These are phyloP conservation scores for Mallotus villosus DNA, from an alignment of 2,797 vertebrate genomes.

Conservation along the genomic window DNA sequence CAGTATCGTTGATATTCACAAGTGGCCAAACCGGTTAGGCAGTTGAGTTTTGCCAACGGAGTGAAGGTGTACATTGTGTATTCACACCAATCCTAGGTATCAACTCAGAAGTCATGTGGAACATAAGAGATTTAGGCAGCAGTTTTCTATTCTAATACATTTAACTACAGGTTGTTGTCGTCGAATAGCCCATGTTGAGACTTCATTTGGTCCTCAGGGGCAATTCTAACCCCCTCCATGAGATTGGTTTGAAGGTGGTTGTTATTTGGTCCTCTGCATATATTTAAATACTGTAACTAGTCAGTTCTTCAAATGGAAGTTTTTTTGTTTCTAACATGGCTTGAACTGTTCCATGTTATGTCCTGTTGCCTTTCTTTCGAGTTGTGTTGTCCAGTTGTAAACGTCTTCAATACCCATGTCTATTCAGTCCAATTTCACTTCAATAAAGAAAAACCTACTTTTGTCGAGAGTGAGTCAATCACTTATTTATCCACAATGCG, in stretches of 20 bases:
- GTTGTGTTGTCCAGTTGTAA: slow-evolving; percentile 34
- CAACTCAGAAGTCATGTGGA: not conserved
- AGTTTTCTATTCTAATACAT: slow-evolving; percentile 1
- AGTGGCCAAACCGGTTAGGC: slow-evolving; percentile 7
- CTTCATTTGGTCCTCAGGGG: slow-evolving; percentile 38
- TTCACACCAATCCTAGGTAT: slow-evolving; percentile 12
- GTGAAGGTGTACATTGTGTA: not conserved
- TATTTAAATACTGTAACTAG: slow-evolving; percentile 51
- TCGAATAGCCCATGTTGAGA: slow-evolving; percentile 19
- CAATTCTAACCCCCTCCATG: slow-evolving; percentile 22
- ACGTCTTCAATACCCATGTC: slow-evolving; percentile 52
- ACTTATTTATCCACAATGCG: too few relatives aligned
- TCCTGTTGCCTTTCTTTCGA: slow-evolving; percentile 65
- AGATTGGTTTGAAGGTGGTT: slow-evolving; percentile 39
- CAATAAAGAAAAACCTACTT: slow-evolving; percentile 58
- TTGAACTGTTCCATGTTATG: slow-evolving; percentile 42
- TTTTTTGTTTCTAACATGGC: slow-evolving; percentile 29
- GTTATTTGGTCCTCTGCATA: slow-evolving; percentile 34
- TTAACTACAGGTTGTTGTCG: slow-evolving; percentile 3
- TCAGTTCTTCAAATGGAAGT: slow-evolving; percentile 24
- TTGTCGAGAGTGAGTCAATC: not conserved
- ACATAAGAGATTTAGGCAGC: not conserved
- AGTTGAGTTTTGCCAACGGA: not conserved
- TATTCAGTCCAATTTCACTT: slow-evolving; percentile 54
- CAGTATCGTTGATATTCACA: slow-evolving; percentile 25